phyloP scores from a whole-genome alignment of 2,888 invertebrate species.

The Acleris sparsana region DNA sequence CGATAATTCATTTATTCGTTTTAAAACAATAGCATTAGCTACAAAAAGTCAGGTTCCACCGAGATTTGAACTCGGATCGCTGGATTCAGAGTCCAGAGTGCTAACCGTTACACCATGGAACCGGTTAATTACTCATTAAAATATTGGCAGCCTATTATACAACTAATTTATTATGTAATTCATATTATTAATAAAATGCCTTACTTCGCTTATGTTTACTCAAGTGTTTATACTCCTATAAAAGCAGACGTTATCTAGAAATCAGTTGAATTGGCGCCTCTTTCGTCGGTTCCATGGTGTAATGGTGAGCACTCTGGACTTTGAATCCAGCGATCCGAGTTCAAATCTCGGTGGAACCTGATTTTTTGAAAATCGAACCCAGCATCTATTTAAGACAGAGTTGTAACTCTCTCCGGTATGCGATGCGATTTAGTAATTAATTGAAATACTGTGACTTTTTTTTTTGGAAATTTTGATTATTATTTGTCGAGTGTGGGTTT shows the following conservation, averaged over 20 bases:
- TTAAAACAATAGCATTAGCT: not conserved
- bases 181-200: no score
- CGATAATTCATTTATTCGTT: no score
- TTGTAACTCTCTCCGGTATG: no score
- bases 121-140: slow-evolving; percentile 47
- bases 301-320: slow-evolving; percentile 87
- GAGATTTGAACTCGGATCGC: slow-evolving; percentile 86
- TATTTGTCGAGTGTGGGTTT: no score
- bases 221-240: not conserved
- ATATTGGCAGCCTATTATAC: slow-evolving; percentile 6
- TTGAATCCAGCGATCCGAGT: slow-evolving; percentile 87
- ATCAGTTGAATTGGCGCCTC: not conserved
- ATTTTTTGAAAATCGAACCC: not conserved
- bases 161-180: not conserved
- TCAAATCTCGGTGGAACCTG: slow-evolving; percentile 86
- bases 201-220: not conserved
- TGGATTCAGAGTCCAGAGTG: slow-evolving; percentile 87
- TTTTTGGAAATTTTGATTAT: no score
- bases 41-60: slow-evolving; percentile 25
- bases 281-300: slow-evolving; percentile 51
- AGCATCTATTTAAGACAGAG: no score
- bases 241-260: not conserved
- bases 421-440: no score
- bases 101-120: slow-evolving; percentile 86
- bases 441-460: no score